Conservation (phyloP, 2,888 invertebrate species). For the Ferdinandea cuprea region DNA sequence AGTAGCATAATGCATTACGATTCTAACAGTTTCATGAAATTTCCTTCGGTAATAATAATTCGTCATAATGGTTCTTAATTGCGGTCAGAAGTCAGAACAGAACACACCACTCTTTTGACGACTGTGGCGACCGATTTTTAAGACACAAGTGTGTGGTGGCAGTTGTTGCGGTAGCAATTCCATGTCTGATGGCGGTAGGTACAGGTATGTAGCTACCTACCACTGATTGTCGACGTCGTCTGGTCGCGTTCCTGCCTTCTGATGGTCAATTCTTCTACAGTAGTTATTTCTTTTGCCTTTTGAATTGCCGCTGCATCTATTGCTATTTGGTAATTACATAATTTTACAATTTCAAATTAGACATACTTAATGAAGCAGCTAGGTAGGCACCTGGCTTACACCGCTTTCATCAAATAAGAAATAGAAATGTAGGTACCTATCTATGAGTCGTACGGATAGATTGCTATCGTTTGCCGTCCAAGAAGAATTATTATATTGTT, state of each 20-base stretch:
- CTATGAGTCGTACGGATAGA: too few species aligned
- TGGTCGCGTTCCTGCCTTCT: not conserved
- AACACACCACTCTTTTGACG: too few species aligned
- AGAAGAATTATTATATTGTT: too few species aligned
- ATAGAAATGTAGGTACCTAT: too few species aligned
- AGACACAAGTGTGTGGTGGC: slow-evolving; percentile 39
- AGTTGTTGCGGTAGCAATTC: too few species aligned
- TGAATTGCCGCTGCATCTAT: slow-evolving; percentile 31
- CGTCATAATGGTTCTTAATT: slow-evolving; percentile 46
- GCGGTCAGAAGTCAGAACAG: slow-evolving; percentile 29
- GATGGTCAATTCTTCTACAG: not conserved
- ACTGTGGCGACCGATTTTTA: slow-evolving; percentile 17
- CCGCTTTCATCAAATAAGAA: not conserved
- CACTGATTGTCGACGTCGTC: slow-evolving; percentile 19
- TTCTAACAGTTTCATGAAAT: slow-evolving; percentile 3
- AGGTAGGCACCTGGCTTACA: slow-evolving; percentile 23
- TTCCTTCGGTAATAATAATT: slow-evolving; percentile 20
- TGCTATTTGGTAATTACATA: slow-evolving; percentile 44
- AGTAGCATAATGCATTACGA: not conserved
- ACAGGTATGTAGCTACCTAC: not conserved
- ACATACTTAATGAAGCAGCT: slow-evolving; percentile 35
- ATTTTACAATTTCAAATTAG: slow-evolving; percentile 35
- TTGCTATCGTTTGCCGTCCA: too few species aligned
- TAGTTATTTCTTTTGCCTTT: not conserved
- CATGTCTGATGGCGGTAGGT: too few species aligned